Evolutionary conservation across 2,888 invertebrate species (phyloP).

Genomic region (Yponomeuta evonymella): DNA sequence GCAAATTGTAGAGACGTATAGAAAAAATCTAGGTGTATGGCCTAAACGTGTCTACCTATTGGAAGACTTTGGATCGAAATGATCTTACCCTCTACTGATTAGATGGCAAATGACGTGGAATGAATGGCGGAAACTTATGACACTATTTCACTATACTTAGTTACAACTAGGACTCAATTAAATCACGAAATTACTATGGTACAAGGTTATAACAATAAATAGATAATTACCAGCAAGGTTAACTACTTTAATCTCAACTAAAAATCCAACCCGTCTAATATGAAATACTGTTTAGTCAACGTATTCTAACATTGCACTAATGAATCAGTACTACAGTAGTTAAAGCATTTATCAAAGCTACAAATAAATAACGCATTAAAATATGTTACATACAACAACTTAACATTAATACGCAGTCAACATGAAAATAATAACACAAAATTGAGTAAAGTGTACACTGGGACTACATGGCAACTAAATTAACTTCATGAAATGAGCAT

Average conservation of each 20-base stretch:
- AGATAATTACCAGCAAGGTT: neutral
- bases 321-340: constrained; percentile 50
- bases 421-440: constrained; percentile 52
- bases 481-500: constrained; percentile 20
- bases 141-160: neutral
- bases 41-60: constrained; percentile 5
- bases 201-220: neutral
- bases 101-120: neutral
- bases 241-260: constrained; percentile 34
- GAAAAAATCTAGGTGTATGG: neutral
- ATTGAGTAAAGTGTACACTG: constrained; percentile 32
- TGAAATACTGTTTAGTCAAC: constrained; percentile 47
- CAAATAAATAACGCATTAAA: constrained; percentile 75
- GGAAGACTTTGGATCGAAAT: constrained; percentile 14
- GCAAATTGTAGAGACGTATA: constrained; percentile 9
- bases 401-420: constrained; percentile 68
- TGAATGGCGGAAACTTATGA: neutral
- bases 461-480: constrained; percentile 21
- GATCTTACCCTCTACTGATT: neutral
- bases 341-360: constrained; percentile 71
- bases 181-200: neutral
- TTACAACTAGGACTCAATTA: neutral
- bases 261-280: constrained; percentile 57
- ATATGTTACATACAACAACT: constrained; percentile 73
- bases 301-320: constrained; percentile 28